Conservation (phyloP, 2,888 invertebrate genomes). For the Cheilosia vulpina region DNA sequence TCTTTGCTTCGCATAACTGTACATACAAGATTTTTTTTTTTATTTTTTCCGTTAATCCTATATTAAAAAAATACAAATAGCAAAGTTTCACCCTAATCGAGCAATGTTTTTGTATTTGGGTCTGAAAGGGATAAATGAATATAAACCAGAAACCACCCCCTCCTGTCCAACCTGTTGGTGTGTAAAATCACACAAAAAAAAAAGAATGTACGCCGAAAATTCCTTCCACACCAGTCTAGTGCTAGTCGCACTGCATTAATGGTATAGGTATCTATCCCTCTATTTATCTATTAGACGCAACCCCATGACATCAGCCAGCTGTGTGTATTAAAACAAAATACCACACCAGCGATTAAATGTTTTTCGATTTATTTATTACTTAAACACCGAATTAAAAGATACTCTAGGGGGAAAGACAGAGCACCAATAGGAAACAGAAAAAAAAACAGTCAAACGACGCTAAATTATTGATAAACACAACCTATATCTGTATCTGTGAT, state of each 20-base stretch:
- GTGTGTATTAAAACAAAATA: conserved; percentile 64
- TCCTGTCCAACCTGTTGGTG: conserved; percentile 37
- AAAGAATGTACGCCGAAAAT: conserved; percentile 2
- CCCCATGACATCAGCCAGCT: conserved; percentile 64
- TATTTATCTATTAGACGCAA: conserved; percentile 52
- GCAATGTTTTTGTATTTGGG: too few species aligned
- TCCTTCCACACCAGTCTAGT: conserved; percentile 33
- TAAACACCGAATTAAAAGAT: conserved; percentile 66
- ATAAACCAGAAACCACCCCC: conserved; percentile 23
- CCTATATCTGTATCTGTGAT: conserved; percentile 47
- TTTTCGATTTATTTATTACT: conserved; percentile 67
- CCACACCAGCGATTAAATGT: conserved; percentile 63
- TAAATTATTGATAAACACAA: conserved; percentile 59
- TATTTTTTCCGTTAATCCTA: too few species aligned
- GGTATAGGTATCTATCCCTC: conserved; percentile 29
- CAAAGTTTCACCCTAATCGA: too few species aligned
- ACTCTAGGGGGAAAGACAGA: conserved; percentile 38
- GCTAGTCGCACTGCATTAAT: conserved; percentile 32
- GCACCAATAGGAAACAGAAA: conserved; percentile 8
- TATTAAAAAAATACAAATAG: too few species aligned
- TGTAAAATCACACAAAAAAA: conserved; percentile 1
- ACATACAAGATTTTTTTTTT: too few species aligned
- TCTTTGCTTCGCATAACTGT: too few species aligned
- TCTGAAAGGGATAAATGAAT: too few species aligned
- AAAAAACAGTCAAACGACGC: conserved; percentile 17